Percentiles rank a stretch among this genome's conserved stretches.
These are phyloP conservation scores for Coptotermes formosanus DNA, from an alignment of 1,140 invertebrate genomes.

Conservation along the genomic window DNA sequence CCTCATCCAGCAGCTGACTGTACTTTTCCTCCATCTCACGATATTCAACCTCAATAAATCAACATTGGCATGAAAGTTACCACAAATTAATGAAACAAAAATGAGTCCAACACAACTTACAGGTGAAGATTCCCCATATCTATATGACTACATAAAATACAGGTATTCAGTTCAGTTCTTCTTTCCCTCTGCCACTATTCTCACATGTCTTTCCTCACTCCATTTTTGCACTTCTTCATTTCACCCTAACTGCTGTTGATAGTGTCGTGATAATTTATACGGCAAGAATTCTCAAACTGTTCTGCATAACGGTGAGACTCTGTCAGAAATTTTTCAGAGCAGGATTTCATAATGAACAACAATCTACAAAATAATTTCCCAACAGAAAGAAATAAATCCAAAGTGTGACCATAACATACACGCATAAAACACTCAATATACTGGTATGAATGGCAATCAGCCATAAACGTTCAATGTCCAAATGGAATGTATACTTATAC, in stretches of 20 bases:
- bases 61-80: not conserved
- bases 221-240: not conserved
- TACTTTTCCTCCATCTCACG: constrained; percentile 68
- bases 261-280: no score
- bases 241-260: not conserved
- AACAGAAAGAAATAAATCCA: no score
- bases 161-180: not conserved
- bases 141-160: not conserved
- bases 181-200: not conserved
- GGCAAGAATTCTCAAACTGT: no score
- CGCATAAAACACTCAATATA: no score
- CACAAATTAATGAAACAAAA: not conserved
- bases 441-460: no score
- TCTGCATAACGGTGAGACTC: no score
- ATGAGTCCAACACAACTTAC: not conserved
- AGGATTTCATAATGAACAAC: not conserved
- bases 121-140: not conserved
- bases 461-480: no score
- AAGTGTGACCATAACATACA: no score
- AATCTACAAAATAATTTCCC: no score
- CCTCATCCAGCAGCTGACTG: constrained; percentile 57
- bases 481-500: no score
- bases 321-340: not conserved
- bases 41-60: constrained; percentile 58
- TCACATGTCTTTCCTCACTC: not conserved